phyloP scores from a whole-genome alignment of 2,113 vertebrate genomes.

The Oceanodroma tethys region DNA sequence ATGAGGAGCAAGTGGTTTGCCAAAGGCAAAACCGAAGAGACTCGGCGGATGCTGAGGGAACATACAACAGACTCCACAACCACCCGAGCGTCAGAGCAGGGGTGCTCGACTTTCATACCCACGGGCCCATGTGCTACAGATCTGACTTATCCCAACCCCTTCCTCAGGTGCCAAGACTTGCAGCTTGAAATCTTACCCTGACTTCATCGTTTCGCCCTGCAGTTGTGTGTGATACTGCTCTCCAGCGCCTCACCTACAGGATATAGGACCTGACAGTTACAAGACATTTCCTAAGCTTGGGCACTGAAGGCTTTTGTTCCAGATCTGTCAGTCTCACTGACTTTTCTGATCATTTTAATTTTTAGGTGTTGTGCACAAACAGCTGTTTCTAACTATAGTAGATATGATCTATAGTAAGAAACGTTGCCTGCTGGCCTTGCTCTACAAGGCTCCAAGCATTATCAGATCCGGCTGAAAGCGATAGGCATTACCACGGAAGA shows the following conservation, averaged over 20 bases:
- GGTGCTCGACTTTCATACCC: not conserved
- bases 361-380: not conserved
- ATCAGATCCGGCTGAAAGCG: not conserved
- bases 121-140: accelerated
- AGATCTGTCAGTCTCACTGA: not conserved
- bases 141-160: not conserved
- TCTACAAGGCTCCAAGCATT: not conserved
- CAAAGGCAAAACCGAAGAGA: not conserved
- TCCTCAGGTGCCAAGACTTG: not conserved
- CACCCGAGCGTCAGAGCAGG: accelerated
- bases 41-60: not conserved
- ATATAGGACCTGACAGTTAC: not conserved
- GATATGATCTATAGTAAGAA: not conserved
- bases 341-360: not conserved
- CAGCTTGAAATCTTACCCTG: not conserved
- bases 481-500: not conserved
- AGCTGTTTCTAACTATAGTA: not conserved
- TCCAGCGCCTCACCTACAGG: not conserved
- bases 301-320: not conserved
- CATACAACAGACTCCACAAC: not conserved
- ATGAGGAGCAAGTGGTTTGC: not conserved
- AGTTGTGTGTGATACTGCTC: not conserved
- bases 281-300: not conserved
- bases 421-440: not conserved
- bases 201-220: accelerated